Conservation (phyloP, 2,888 invertebrate genomes). For the Ophion slaviceki region DNA sequence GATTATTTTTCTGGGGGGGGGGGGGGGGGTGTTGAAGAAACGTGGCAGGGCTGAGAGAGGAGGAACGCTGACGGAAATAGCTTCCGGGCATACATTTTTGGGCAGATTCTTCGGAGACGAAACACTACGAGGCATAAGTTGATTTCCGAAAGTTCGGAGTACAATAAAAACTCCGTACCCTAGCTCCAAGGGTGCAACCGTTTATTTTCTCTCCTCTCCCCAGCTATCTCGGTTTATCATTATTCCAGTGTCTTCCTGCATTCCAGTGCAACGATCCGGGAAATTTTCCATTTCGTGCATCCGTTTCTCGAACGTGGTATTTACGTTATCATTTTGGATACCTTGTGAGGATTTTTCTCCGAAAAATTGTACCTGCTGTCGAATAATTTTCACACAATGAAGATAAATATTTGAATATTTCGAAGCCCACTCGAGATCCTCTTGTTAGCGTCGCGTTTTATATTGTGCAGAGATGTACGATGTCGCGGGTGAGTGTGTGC, state of each 20-base stretch:
- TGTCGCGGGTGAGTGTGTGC: neutral
- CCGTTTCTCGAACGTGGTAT: too few relatives aligned
- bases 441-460: neutral
- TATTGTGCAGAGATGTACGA: neutral
- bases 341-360: neutral
- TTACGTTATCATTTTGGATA: too few relatives aligned
- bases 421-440: neutral
- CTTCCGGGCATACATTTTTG: conserved; percentile 52
- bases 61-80: conserved; percentile 57
- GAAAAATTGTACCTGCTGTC: neutral
- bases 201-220: neutral
- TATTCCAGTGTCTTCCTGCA: neutral
- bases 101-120: conserved; percentile 46
- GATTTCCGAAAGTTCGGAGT: conserved; percentile 40
- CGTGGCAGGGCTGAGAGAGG: conserved; percentile 1
- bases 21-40: conserved; percentile 19
- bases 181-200: neutral
- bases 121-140: conserved; percentile 8
- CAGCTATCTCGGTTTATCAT: neutral
- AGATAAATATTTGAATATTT: neutral
- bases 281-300: neutral
- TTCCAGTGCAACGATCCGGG: neutral
- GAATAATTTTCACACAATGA: neutral
- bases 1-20: conserved; percentile 65
- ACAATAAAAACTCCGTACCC: conserved; percentile 17